Evolutionary conservation across 2,113 vertebrate species (phyloP).

Genomic region (Rhodinocichla rosea): DNA sequence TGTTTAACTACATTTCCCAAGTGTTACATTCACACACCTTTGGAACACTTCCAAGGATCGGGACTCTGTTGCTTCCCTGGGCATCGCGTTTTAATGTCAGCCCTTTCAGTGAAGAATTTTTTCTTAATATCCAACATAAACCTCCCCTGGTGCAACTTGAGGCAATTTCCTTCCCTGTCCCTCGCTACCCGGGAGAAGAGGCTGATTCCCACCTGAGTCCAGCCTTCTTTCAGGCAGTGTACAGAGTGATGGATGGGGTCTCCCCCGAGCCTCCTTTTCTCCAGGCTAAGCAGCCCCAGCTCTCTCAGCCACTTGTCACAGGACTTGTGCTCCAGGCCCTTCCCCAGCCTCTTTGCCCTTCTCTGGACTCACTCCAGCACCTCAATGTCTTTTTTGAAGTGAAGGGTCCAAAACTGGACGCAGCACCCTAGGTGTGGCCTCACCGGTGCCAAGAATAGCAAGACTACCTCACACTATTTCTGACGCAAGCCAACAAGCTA

Average conservation of each 20-base stretch:
- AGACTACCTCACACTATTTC: background rate
- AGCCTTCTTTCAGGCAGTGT: background rate
- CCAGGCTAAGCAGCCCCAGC: background rate
- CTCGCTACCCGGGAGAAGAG: background rate
- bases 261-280: background rate
- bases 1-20: background rate
- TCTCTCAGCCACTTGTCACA: background rate
- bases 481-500: background rate
- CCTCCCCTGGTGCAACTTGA: background rate
- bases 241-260: too few species aligned
- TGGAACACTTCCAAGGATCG: background rate
- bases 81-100: background rate
- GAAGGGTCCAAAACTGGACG: too few species aligned
- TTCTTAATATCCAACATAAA: background rate
- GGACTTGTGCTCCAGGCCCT: background rate
- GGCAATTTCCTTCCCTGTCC: background rate
- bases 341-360: background rate
- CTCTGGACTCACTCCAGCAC: background rate
- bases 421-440: background rate
- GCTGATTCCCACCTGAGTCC: background rate
- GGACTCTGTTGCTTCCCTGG: accelerated
- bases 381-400: background rate
- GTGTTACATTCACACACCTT: background rate
- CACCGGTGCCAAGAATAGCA: background rate
- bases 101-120: background rate